Evolutionary conservation across 2,888 invertebrate species (phyloP).

Genomic region (Cordilura impudica): DNA sequence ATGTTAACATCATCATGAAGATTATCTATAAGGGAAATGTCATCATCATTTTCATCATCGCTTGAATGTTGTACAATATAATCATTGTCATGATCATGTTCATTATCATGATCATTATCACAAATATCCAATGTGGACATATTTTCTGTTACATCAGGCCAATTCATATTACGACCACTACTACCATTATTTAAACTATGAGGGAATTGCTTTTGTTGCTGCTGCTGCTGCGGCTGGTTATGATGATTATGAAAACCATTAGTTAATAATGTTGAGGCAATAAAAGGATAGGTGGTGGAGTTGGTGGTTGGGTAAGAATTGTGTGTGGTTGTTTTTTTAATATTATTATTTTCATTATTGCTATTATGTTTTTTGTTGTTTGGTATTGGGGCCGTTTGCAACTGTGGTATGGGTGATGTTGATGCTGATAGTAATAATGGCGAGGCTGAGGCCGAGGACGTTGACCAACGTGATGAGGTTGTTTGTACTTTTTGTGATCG

Average conservation of each 20-base stretch:
- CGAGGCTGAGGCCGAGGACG: slow-evolving; percentile 64
- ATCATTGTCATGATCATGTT: slow-evolving; percentile 61
- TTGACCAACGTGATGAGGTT: slow-evolving; percentile 76
- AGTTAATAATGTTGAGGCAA: slow-evolving; percentile 36
- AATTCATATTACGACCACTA: slow-evolving; percentile 50
- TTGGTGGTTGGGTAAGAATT: neutral
- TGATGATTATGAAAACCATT: slow-evolving; percentile 56
- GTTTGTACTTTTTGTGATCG: slow-evolving; percentile 80
- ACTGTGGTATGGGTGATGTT: slow-evolving; percentile 63
- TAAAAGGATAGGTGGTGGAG: neutral
- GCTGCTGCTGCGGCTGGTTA: slow-evolving; percentile 21
- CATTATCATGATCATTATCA: slow-evolving; percentile 65
- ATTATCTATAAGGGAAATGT: slow-evolving; percentile 63
- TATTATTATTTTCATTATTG: slow-evolving; percentile 37
- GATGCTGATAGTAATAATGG: slow-evolving; percentile 60
- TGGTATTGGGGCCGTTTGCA: slow-evolving; percentile 28
- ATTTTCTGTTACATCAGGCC: slow-evolving; percentile 61
- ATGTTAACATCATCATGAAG: slow-evolving; percentile 64
- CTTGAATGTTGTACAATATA: slow-evolving; percentile 51
- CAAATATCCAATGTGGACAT: slow-evolving; percentile 69
- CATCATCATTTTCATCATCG: slow-evolving; percentile 47
- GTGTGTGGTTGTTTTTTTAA: slow-evolving; percentile 38
- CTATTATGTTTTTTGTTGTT: slow-evolving; percentile 15
- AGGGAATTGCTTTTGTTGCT: slow-evolving; percentile 26
- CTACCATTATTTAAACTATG: slow-evolving; percentile 56